A percentile compares a stretch with the other conserved stretches of the same genome.
These are phyloP conservation scores for Eublepharis macularius DNA, from an alignment of 2,113 vertebrate genomes.

Conservation along the genomic window DNA sequence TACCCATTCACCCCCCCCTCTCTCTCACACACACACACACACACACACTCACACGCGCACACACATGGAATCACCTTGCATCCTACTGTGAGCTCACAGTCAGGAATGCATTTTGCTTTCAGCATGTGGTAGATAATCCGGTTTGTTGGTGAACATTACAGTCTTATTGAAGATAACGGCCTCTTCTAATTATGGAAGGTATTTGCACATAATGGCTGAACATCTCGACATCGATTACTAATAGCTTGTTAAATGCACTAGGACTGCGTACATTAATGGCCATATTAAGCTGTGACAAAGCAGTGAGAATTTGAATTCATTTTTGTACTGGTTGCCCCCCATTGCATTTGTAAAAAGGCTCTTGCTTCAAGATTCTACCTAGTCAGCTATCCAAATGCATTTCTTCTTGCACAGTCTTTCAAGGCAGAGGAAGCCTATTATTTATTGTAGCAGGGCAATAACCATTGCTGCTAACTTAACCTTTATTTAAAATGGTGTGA, in stretches of 20 bases:
- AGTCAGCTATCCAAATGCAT: not conserved
- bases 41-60: not conserved
- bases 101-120: conserved; percentile 17
- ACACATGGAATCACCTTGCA: conserved; percentile 1
- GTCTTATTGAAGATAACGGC: conserved; percentile 28
- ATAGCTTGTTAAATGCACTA: conserved; percentile 11
- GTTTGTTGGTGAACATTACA: not conserved
- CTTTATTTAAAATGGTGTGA: not conserved
- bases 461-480: not conserved
- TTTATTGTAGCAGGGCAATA: not conserved
- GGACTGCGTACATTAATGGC: conserved; percentile 34
- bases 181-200: conserved; percentile 42
- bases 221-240: conserved; percentile 31
- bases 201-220: not conserved
- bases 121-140: not conserved
- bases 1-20: not conserved
- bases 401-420: not conserved
- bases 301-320: conserved; percentile 17
- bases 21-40: not conserved
- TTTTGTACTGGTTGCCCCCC: not conserved
- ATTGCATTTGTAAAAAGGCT: not conserved
- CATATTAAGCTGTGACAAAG: conserved; percentile 21
- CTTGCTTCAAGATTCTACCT: not conserved
- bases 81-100: not conserved
- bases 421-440: not conserved